Percentiles rank a stretch among this genome's conserved stretches.
Evolutionary conservation across 2,888 invertebrate genomes (phyloP).

Genomic region (Empis livida): DNA sequence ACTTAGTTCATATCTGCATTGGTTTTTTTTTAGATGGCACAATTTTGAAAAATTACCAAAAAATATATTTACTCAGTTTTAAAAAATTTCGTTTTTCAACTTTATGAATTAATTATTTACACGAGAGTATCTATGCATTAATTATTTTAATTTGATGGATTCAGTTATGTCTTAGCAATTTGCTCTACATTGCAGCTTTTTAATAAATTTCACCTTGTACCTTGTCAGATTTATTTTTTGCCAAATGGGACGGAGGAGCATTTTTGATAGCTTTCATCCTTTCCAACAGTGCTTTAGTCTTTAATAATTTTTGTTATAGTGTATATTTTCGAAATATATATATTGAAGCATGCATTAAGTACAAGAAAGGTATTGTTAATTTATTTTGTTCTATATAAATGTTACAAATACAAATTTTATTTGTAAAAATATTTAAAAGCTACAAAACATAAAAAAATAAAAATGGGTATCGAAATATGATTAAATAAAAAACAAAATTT

Average conservation of each 20-base stretch:
- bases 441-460: conserved; percentile 9
- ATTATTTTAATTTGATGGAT: too few relatives aligned
- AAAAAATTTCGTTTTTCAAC: too few relatives aligned
- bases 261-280: conserved; percentile 69
- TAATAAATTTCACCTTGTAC: conserved; percentile 37
- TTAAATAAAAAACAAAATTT: conserved; percentile 1
- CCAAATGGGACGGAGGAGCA: conserved; percentile 75
- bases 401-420: conserved; percentile 13
- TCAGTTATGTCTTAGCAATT: too few relatives aligned
- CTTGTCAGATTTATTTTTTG: conserved; percentile 77
- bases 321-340: conserved; percentile 2
- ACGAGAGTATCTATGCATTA: too few relatives aligned
- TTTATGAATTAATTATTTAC: too few relatives aligned
- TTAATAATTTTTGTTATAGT: conserved; percentile 15
- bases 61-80: too few relatives aligned
- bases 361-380: conserved; percentile 3
- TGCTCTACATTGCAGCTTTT: too few relatives aligned
- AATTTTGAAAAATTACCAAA: too few relatives aligned
- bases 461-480: background rate
- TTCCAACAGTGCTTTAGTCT: conserved; percentile 48
- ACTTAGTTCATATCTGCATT: too few relatives aligned
- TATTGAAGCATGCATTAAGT: background rate
- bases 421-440: conserved; percentile 8
- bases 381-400: background rate
- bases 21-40: too few relatives aligned